Conservation (phyloP, 1,140 invertebrate species). For the Diuraphis noxia region DNA sequence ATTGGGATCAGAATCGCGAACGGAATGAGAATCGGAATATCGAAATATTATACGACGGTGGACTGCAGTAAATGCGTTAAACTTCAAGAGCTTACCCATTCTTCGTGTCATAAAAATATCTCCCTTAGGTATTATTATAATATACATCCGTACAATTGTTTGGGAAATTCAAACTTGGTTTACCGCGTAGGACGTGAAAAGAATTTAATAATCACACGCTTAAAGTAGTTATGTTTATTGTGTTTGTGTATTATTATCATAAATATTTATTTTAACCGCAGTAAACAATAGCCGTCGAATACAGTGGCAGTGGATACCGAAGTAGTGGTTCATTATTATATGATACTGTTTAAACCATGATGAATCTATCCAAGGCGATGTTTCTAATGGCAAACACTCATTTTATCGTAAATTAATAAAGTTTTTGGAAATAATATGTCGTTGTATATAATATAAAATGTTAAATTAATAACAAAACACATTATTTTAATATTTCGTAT, state of each 20-base stretch:
- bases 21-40: not conserved
- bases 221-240: not conserved
- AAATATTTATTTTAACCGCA: not conserved
- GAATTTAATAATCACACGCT: not conserved
- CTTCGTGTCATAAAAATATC: not conserved
- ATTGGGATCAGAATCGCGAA: too few species aligned
- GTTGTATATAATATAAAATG: too few species aligned
- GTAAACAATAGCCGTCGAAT: not conserved
- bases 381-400: not conserved
- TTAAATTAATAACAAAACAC: too few species aligned
- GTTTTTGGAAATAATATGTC: not conserved
- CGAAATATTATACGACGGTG: not conserved
- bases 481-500: not conserved
- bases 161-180: not conserved
- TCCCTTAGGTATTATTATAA: not conserved
- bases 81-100: not conserved
- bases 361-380: not conserved
- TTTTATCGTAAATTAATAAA: not conserved
- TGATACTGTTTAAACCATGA: not conserved
- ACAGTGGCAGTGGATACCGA: too few species aligned
- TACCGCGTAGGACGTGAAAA: not conserved
- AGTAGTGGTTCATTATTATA: not conserved
- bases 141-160: not conserved
- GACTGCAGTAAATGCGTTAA: not conserved
- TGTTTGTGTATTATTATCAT: too few species aligned